Base-by-base conservation (phyloP, 2,888 invertebrate species). In the Phyllotreta striolata region DNA sequence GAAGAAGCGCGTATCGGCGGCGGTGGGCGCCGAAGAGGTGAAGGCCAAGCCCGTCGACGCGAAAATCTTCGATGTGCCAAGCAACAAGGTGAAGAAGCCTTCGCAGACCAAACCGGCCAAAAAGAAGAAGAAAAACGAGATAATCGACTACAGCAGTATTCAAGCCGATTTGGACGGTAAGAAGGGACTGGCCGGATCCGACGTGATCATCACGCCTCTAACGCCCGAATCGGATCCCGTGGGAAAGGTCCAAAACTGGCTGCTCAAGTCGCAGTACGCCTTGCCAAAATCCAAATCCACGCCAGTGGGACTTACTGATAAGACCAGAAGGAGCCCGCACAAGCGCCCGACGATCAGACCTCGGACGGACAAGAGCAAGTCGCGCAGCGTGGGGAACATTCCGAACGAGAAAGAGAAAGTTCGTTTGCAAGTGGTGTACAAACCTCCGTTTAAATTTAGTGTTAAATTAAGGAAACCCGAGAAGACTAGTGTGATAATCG, bases 391-490 rank as follows among this genome's bases (percentile, higher is more conserved):
- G 66, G 90, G 89, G 12, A 90, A 90, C 75, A 84, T 91, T 41
- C 81, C 87, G n/a, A 83, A 84, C 46, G 81, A 81, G 66, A 81
- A 82, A 63, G 87, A 86, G 64, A 91, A 91, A 78, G 88, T 93
- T 8, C 87, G 91, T 70, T 82, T 93, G 14, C 93, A 93, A 80
- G 93, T 93, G 39, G 91, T 93, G 34, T 93, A 92, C 79, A 93
- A 93, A 78, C 93, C 93, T 55, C 93, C 93, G 8, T 93, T 93
- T 81, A 91, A 92, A 76, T 93, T 93, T 80, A 92, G 92, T 79
- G 86, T 93, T 59, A 91, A 91, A 77, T 85, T 93, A 67, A 86
- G 88, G 64, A 90, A 89, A 76, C 88, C 89, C 59, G 90, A 90
- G 69, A 90, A 90, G 78, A 86, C 84, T 8, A 85, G 85, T 81